Conservation (phyloP, 92 coral and sea anemone species). For the Actinostola sp. region DNA sequence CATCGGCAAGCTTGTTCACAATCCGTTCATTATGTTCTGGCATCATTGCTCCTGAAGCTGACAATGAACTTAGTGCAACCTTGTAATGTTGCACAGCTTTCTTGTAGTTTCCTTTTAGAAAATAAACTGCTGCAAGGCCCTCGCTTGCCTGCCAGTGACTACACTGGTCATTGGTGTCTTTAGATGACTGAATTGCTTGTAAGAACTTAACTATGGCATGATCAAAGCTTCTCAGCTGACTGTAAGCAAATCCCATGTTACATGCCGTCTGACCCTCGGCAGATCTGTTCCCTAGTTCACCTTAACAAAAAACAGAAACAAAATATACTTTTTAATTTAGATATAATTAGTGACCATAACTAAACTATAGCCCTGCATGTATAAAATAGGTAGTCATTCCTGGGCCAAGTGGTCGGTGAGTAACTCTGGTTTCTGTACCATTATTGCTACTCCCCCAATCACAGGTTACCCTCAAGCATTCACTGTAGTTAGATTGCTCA, state of each 20-base stretch:
- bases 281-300: conserved; percentile 76
- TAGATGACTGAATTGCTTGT: conserved; percentile 90
- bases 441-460: too few relatives aligned
- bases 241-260: conserved; percentile 95
- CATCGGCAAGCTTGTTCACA: conserved; percentile 88
- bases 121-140: conserved; percentile 92
- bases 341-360: too few relatives aligned
- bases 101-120: conserved; percentile 70
- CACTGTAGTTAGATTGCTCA: too few relatives aligned
- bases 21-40: conserved; percentile 79
- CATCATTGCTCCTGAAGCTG: conserved; percentile 57
- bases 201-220: conserved; percentile 75
- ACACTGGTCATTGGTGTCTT: conserved; percentile 68
- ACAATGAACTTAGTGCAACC: conserved; percentile 70
- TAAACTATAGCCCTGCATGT: too few relatives aligned
- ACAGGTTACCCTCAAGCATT: too few relatives aligned
- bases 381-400: too few relatives aligned
- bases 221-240: conserved; percentile 86
- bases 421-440: too few relatives aligned
- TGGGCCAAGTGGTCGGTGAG: too few relatives aligned
- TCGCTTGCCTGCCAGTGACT: conserved; percentile 97
- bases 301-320: conserved; percentile 43
- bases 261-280: conserved; percentile 96
- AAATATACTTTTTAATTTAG: too few relatives aligned
- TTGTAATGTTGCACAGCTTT: conserved; percentile 88